A percentile compares a stretch with the other conserved stretches of the same genome.
phyloP scores from a whole-genome alignment of 1,140 invertebrate genomes.

The Ridgeia piscesae region DNA sequence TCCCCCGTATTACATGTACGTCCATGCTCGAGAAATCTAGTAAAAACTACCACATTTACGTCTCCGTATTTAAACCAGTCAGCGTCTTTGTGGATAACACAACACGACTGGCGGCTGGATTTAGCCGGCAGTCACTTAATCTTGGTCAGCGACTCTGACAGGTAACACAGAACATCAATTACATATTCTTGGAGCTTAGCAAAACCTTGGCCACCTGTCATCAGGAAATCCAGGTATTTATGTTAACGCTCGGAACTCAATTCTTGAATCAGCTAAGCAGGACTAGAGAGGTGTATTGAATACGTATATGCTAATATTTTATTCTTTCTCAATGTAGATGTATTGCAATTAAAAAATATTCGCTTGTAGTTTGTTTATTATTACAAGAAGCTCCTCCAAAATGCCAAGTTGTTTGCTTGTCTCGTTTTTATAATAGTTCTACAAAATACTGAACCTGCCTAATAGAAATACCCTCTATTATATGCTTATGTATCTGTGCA shows the following conservation, averaged over 20 bases:
- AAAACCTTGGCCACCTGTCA: neutral
- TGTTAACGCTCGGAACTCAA: neutral
- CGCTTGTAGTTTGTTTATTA: too few relatives aligned
- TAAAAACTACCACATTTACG: neutral
- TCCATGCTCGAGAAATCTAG: neutral
- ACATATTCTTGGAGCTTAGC: neutral
- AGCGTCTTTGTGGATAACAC: neutral
- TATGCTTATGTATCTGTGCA: too few relatives aligned
- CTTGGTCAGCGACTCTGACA: neutral
- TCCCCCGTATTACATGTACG: neutral
- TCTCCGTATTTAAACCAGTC: neutral
- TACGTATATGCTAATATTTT: neutral
- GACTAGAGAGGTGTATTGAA: neutral
- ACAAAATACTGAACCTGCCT: too few relatives aligned
- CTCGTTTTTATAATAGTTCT: too few relatives aligned
- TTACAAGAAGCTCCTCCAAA: too few relatives aligned
- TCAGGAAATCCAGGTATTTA: neutral
- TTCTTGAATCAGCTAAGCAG: neutral
- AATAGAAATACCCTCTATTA: too few relatives aligned
- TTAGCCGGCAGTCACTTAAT: neutral
- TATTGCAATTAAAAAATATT: neutral
- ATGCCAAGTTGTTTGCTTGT: too few relatives aligned
- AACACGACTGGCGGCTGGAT: neutral
- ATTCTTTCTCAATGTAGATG: neutral
- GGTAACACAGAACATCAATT: neutral